Evolutionary conservation across 2,888 invertebrate genomes (phyloP).

Genomic region (Trileptium ribeirensis): DNA sequence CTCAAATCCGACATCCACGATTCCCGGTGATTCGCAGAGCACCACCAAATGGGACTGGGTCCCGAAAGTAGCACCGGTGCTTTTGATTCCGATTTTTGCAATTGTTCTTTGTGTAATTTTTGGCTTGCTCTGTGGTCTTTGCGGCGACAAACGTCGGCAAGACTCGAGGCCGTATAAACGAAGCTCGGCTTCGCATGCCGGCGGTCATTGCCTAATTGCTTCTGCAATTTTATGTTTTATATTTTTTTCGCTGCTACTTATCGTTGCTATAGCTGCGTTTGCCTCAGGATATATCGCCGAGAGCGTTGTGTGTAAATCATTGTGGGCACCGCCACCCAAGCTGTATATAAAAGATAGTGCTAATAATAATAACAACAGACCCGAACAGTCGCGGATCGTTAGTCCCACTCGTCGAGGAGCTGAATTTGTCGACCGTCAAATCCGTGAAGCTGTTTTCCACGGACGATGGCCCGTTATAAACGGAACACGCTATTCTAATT

Average conservation of each 20-base stretch:
- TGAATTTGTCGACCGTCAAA: not conserved
- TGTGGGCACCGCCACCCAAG: not conserved
- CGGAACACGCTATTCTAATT: not conserved
- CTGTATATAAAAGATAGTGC: not conserved
- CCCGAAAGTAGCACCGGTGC: not conserved
- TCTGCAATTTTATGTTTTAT: not conserved
- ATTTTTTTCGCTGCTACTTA: conserved; percentile 7
- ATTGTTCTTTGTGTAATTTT: not conserved
- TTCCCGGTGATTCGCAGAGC: too few species aligned
- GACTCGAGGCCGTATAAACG: not conserved
- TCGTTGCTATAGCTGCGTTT: not conserved
- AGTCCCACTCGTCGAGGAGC: not conserved
- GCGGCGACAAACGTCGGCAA: not conserved
- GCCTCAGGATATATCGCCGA: not conserved
- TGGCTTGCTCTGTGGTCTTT: not conserved
- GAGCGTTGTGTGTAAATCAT: not conserved
- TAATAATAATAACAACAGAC: too few species aligned
- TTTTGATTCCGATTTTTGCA: not conserved
- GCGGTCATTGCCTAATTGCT: conserved; percentile 15
- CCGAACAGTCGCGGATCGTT: too few species aligned
- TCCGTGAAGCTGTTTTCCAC: not conserved
- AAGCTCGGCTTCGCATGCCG: not conserved
- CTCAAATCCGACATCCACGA: too few species aligned
- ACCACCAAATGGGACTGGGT: not conserved
- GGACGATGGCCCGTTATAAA: not conserved